Base-by-base conservation (phyloP, 2,888 invertebrate genomes). In the Spodoptera picta region DNA sequence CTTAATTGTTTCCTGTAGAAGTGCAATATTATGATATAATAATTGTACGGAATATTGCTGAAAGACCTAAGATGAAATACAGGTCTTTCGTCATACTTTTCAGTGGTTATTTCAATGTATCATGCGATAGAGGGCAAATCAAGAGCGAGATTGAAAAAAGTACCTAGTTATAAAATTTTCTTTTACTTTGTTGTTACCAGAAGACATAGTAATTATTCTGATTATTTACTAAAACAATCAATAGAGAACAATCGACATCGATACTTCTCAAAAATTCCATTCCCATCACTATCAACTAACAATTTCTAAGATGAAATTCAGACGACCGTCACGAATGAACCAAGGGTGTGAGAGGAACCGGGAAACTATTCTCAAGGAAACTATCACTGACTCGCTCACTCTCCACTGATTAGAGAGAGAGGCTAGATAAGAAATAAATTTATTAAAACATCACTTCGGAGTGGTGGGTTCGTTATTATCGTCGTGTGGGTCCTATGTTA, bases 401-500 rank as follows among this genome's bases (percentile, higher is more conserved):
- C 81, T 54, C 58, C 62, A 46, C 31, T 12, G 0, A 67, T 63
- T 52, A 65, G 81, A 91, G 54, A 83, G 79, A 77, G 88, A 88
- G n/a, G 56, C 61, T 60, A 49, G 68, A 75, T 64, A 67, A 75
- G 73, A 83, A 75, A 83, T 81, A 83, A 84, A 84, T 88, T 88
- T 88, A 89, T 89, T 90, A 90, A 90, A 90, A 89, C 89, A 87
- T 90, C 88, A 83, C 78, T 79, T 67, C 63, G 44, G 63, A 72
- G 75, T 82, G 80, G 79, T 80, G 76, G 82, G 81, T 87, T 87
- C 84, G 91, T 91, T 90, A 90, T 87, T 92, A 90, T 87, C 92
- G 81, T 86, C 92, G 92, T 92, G 92, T 92, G 92, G 83, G 92
- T 92, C 85, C 91, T 74, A 70, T 77, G 73, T 75, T 69, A 81